A percentile compares a stretch with the other conserved stretches of the same genome.
These are phyloP conservation scores for Embidobia sp. DNA, from an alignment of 2,888 invertebrate species.

Conservation along the genomic window DNA sequence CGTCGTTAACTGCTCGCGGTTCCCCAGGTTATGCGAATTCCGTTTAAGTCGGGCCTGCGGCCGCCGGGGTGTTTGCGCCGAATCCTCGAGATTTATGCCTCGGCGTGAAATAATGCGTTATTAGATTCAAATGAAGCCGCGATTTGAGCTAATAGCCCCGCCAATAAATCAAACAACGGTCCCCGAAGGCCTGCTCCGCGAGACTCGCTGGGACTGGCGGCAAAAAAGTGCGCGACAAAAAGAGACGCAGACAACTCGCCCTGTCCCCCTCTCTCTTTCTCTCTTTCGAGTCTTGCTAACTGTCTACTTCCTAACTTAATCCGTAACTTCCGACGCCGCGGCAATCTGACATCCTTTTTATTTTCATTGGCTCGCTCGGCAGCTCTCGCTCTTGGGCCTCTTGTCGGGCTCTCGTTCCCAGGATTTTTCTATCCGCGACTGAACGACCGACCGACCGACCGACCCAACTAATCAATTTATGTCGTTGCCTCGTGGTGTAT, in stretches of 20 bases:
- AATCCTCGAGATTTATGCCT: slow-evolving; percentile 37
- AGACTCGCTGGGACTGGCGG: background rate
- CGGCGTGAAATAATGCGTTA: slow-evolving; percentile 31
- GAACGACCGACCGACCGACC: slow-evolving; percentile 70
- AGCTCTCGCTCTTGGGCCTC: slow-evolving; percentile 69
- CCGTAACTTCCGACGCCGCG: slow-evolving; percentile 82
- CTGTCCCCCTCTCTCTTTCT: slow-evolving; percentile 62
- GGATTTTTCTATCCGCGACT: slow-evolving; percentile 80
- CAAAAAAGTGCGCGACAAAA: slow-evolving; percentile 26
- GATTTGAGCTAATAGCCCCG: slow-evolving; percentile 27
- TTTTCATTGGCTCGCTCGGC: slow-evolving; percentile 79
- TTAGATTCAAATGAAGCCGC: slow-evolving; percentile 42
- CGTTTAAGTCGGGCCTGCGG: slow-evolving; percentile 34
- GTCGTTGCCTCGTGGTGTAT: slow-evolving; percentile 73
- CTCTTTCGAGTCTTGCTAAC: slow-evolving; percentile 77
- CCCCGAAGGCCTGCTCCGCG: too few species aligned
- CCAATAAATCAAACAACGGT: slow-evolving; percentile 25
- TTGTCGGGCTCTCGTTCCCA: slow-evolving; percentile 80
- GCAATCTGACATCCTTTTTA: slow-evolving; percentile 82
- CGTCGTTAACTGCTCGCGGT: too few species aligned
- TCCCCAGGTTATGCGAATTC: slow-evolving; percentile 32
- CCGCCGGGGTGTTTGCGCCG: slow-evolving; percentile 46
- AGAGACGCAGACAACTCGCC: slow-evolving; percentile 33
- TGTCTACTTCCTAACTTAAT: slow-evolving; percentile 82
- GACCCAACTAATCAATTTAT: slow-evolving; percentile 81